Evolutionary conservation across 2,888 invertebrate species (phyloP).

Genomic region (Melanotus villosus): DNA sequence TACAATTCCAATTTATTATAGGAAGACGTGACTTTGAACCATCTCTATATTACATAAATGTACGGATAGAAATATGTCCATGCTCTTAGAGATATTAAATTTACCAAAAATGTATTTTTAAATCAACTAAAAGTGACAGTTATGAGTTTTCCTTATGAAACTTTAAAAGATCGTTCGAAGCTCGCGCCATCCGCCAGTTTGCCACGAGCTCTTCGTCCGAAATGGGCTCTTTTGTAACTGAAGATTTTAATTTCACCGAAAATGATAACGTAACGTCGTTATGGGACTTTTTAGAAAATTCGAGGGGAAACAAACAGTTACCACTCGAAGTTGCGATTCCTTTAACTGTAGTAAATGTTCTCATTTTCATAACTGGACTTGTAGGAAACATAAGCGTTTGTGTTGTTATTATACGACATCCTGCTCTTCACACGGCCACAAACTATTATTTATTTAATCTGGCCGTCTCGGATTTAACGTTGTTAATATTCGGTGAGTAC

Average conservation of each 20-base stretch:
- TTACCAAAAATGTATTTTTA: conserved; percentile 1
- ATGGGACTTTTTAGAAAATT: conserved; percentile 54
- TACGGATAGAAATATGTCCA: too few species aligned
- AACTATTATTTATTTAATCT: conserved; percentile 93
- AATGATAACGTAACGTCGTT: conserved; percentile 33
- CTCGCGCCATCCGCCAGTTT: neutral
- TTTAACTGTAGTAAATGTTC: conserved; percentile 79
- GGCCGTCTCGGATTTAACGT: conserved; percentile 87
- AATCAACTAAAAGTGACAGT: conserved; percentile 1
- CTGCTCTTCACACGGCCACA: conserved; percentile 90
- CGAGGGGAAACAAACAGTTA: conserved; percentile 61
- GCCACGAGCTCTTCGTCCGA: neutral
- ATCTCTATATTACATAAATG: too few species aligned
- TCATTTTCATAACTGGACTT: conserved; percentile 87
- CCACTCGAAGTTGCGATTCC: conserved; percentile 66
- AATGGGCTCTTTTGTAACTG: conserved; percentile 9
- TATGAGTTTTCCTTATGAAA: conserved; percentile 9
- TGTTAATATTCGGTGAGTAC: conserved; percentile 85
- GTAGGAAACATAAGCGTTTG: conserved; percentile 89
- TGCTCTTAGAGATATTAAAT: conserved; percentile 1
- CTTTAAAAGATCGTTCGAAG: too few species aligned
- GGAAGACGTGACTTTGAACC: too few species aligned
- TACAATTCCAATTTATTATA: too few species aligned
- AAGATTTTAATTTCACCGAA: conserved; percentile 3
- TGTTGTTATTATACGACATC: conserved; percentile 85